Evolutionary conservation across 2,113 vertebrate species (phyloP).

Genomic region (Ictalurus furcatus): DNA sequence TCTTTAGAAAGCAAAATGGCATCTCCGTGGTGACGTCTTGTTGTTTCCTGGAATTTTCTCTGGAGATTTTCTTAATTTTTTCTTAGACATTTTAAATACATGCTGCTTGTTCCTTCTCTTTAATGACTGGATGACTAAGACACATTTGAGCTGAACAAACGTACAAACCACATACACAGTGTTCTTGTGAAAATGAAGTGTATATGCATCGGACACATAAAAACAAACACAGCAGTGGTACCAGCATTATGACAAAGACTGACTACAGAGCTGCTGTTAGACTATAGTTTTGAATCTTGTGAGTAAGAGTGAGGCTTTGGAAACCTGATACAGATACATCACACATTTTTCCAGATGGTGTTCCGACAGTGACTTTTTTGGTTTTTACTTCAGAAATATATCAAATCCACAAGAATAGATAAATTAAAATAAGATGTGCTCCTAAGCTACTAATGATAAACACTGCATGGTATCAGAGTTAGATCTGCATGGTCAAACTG

Average conservation of each 20-base stretch:
- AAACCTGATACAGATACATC: constrained; percentile 39
- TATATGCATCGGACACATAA: constrained; percentile 1
- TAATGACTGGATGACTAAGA: constrained; percentile 28
- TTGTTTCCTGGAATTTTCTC: constrained; percentile 11
- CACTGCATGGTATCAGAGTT: neutral
- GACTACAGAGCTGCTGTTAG: neutral
- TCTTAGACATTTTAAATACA: constrained; percentile 33
- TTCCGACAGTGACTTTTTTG: neutral
- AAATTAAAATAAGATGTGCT: neutral
- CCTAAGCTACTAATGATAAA: neutral
- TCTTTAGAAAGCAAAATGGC: neutral
- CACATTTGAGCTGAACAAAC: constrained; percentile 10
- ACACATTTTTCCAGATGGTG: constrained; percentile 33
- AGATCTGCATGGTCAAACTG: neutral
- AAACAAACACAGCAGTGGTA: constrained; percentile 19
- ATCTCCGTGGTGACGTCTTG: neutral
- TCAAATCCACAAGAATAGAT: neutral
- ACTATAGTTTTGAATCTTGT: constrained; percentile 3
- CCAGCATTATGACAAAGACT: constrained; percentile 10
- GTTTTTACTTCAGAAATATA: neutral
- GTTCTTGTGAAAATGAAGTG: neutral
- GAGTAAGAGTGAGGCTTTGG: constrained; percentile 33
- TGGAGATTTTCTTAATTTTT: constrained; percentile 24
- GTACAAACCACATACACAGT: constrained; percentile 9
- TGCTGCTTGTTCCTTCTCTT: constrained; percentile 12